Evolutionary conservation across 2,797 vertebrate species (phyloP), one percentile per base, ranked within the genome.

Genomic region (Loriculus beryllinus): DNA sequence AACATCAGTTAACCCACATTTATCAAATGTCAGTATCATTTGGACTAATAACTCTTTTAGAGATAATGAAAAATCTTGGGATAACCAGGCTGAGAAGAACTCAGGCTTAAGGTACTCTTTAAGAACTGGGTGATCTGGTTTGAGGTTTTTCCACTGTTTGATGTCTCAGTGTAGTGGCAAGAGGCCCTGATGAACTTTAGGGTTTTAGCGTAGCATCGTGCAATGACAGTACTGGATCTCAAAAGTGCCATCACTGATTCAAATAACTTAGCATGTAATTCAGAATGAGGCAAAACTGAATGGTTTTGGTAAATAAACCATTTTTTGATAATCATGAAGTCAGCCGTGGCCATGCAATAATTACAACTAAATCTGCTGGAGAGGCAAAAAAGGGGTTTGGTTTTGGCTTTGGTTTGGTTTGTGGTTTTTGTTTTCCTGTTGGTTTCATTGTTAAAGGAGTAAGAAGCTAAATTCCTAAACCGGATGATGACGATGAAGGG

Each of bases 21-120:
- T 96, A 86, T 62, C 78, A 70, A 39, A 64, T 43, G 75, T 80
- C 81, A 82, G 17, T 65, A 78, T 85, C n/a, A 63, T 89, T 82
- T 78, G 2, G 14, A 54, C 49, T 89, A 90, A 70, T 77, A 86
- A 63, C n/a, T 80, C 60, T 71, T 87, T 26, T 8, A 85, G 25
- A 22, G 14, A n/a, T 64, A 62, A 85, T 40, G 54, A 82, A 75
- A 92, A 92, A 64, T 49, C 33, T 77, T 57, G 12, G 29, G 31
- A 77, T 89, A 81, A 89, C 60, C 29, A 39, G 47, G 47, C 21
- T 22, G 47, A 21, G n/a, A 90, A 87, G 18, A 77, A 84, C 14
- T 49, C 29, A 29, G 10, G 9, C 62, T 9, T 12, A 56, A 7
- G 35, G 5, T 51, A 28, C 17, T 49, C 6, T 3, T 65, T 43